phyloP scores from a whole-genome alignment of 2,113 vertebrate species.

The Orcinus orca region DNA sequence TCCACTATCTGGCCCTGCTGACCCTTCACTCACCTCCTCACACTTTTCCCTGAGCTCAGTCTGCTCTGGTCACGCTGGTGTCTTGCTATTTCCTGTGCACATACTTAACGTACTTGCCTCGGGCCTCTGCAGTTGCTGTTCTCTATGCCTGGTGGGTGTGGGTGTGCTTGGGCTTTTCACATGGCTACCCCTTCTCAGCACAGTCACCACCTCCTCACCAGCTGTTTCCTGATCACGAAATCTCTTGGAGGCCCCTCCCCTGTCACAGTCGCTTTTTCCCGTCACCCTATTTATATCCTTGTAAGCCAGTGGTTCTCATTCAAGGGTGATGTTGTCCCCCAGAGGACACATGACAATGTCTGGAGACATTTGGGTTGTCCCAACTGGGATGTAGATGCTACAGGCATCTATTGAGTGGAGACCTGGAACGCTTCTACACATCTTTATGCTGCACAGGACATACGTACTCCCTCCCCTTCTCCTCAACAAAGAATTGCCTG shows the following conservation, averaged over 20 bases:
- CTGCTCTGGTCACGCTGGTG: fast-evolving
- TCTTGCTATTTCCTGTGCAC: not conserved
- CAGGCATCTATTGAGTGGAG: not conserved
- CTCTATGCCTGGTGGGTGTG: not conserved
- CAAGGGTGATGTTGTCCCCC: not conserved
- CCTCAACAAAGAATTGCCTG: not conserved
- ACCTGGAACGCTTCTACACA: not conserved
- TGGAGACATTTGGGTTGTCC: not conserved
- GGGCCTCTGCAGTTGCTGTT: not conserved
- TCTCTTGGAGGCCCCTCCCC: not conserved
- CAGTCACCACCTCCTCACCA: not conserved
- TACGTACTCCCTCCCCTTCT: not conserved
- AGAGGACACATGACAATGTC: fast-evolving
- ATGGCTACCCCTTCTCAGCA: too few relatives aligned
- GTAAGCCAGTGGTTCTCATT: not conserved
- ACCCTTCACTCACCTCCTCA: fast-evolving
- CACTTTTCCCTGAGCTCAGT: too few relatives aligned
- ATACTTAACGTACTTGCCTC: fast-evolving
- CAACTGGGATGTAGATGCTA: fast-evolving
- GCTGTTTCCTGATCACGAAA: not conserved
- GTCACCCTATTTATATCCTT: not conserved
- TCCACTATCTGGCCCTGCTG: fast-evolving
- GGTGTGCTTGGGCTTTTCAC: not conserved
- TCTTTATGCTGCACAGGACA: not conserved
- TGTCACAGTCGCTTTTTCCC: not conserved